Percentiles rank a stretch among this genome's conserved stretches.
Conservation (phyloP, 2,888 invertebrate genomes). For the Maniola hyperantus region DNA sequence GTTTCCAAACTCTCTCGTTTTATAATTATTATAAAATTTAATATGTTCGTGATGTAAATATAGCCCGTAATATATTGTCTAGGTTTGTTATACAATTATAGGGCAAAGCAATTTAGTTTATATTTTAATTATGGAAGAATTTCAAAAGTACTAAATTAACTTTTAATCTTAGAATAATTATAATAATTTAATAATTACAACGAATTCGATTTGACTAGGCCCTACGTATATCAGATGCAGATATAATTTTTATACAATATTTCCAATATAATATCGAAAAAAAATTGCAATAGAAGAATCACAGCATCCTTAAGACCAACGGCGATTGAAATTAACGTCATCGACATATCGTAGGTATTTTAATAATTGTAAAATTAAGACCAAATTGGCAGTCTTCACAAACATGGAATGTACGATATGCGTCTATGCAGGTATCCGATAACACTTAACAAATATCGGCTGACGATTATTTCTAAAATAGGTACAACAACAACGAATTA, state of each 20-base stretch:
- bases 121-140: slow-evolving; percentile 71
- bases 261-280: slow-evolving; percentile 70
- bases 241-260: slow-evolving; percentile 63
- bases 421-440: slow-evolving; percentile 81
- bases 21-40: slow-evolving; percentile 78
- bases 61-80: slow-evolving; percentile 76
- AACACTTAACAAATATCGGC: slow-evolving; percentile 78
- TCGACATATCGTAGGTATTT: slow-evolving; percentile 79
- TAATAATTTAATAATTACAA: slow-evolving; percentile 71
- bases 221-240: slow-evolving; percentile 78
- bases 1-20: slow-evolving; percentile 81
- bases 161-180: slow-evolving; percentile 58
- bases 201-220: slow-evolving; percentile 80
- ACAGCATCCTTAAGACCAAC: slow-evolving; percentile 82
- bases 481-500: slow-evolving; percentile 79
- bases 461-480: slow-evolving; percentile 74
- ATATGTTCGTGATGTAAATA: slow-evolving; percentile 67
- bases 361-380: slow-evolving; percentile 81
- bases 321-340: slow-evolving; percentile 79
- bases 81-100: slow-evolving; percentile 63
- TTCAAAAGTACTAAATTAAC: slow-evolving; percentile 74
- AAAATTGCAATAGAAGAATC: slow-evolving; percentile 83
- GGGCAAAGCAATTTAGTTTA: slow-evolving; percentile 68
- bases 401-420: slow-evolving; percentile 83
- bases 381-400: slow-evolving; percentile 83